Evolutionary conservation across 2,113 vertebrate genomes (phyloP).

Genomic region (Ovis canadensis): DNA sequence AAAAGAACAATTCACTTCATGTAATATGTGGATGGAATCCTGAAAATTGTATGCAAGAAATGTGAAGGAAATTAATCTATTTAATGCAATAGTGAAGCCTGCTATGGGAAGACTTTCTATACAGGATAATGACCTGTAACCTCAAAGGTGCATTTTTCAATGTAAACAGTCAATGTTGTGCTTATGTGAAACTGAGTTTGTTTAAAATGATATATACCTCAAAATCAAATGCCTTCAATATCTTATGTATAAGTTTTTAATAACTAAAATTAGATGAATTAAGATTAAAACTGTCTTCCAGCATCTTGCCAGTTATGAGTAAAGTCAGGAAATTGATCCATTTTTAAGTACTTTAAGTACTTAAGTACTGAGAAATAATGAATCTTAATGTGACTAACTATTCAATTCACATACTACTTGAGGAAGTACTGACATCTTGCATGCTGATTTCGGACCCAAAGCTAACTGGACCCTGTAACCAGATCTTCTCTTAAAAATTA

Average conservation of each 20-base stretch:
- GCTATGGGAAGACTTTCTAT: background rate
- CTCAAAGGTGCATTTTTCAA: slow-evolving; percentile 9
- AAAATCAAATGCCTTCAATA: background rate
- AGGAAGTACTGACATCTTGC: background rate
- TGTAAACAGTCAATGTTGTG: background rate
- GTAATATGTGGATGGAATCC: background rate
- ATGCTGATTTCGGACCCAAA: background rate
- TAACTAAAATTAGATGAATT: background rate
- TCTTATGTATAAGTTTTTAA: background rate
- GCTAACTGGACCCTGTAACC: background rate
- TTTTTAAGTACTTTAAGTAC: slow-evolving; percentile 33
- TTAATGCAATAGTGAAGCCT: background rate
- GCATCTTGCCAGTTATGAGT: background rate
- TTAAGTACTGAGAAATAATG: background rate
- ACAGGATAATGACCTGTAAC: background rate
- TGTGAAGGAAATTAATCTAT: background rate
- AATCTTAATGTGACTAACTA: background rate
- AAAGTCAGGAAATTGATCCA: background rate
- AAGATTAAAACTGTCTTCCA: background rate
- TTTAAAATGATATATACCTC: background rate
- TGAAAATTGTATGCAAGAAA: background rate
- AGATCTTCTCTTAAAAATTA: background rate
- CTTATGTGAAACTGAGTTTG: background rate
- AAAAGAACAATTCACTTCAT: background rate
- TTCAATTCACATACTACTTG: background rate